phyloP scores from a whole-genome alignment of 1,140 invertebrate species.

The Pomacea maculata region DNA sequence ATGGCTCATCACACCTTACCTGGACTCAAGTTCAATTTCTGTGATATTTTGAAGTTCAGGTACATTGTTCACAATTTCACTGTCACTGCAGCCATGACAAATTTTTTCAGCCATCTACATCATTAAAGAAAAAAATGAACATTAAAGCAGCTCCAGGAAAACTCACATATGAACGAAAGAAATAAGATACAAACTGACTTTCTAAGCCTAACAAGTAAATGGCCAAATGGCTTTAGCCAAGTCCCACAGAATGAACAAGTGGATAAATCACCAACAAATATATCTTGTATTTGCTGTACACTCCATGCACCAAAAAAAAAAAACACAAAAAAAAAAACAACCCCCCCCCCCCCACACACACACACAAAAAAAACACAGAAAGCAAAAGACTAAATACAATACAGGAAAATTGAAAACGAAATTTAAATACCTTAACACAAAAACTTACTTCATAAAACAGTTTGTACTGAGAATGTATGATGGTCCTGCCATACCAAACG shows the following conservation, averaged over 20 bases:
- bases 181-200: no score
- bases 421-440: neutral
- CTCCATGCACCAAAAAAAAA: neutral
- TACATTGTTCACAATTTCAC: constrained; percentile 53
- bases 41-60: constrained; percentile 51
- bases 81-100: constrained; percentile 45
- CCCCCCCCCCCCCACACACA: neutral
- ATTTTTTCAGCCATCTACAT: constrained; percentile 60
- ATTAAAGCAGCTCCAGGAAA: neutral
- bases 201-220: no score
- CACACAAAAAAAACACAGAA: neutral
- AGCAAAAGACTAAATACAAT: neutral
- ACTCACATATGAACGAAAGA: no score
- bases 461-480: constrained; percentile 64
- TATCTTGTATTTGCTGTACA: no score
- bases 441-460: constrained; percentile 63
- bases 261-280: no score
- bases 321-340: neutral
- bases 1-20: constrained; percentile 27
- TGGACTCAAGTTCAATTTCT: constrained; percentile 30
- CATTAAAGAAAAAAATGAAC: neutral
- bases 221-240: no score
- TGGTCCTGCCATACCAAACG: constrained; percentile 64
- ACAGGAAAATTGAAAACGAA: neutral
- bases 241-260: no score